phyloP scores from a whole-genome alignment of 2,797 vertebrate species.

The Taeniopygia guttata region DNA sequence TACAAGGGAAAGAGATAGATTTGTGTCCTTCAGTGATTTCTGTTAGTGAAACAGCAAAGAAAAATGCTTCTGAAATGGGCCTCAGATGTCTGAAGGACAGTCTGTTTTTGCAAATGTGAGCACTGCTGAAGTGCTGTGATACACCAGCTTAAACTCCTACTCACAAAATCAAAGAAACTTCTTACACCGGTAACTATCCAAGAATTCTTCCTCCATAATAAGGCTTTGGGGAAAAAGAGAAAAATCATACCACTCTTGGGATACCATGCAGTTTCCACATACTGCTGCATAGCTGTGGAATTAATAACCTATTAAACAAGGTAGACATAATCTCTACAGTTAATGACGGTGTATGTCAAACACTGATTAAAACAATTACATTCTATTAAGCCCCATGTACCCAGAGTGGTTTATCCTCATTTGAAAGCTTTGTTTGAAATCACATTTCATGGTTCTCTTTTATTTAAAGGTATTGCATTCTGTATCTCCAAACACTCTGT shows the following conservation, averaged over 20 bases:
- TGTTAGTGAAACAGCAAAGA: slow-evolving; percentile 45
- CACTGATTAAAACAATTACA: slow-evolving; percentile 22
- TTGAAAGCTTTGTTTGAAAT: slow-evolving; percentile 5
- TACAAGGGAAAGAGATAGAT: slow-evolving; percentile 73
- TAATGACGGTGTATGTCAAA: background rate
- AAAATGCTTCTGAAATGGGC: slow-evolving; percentile 3
- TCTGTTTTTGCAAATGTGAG: slow-evolving; percentile 18
- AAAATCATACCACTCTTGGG: background rate
- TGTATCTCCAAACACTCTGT: background rate
- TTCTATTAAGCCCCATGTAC: background rate
- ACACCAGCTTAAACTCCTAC: background rate
- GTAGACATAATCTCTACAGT: background rate
- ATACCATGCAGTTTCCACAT: background rate
- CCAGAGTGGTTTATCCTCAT: background rate
- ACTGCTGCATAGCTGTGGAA: background rate
- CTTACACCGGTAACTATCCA: accelerated
- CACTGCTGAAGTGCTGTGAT: background rate
- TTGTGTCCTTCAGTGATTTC: slow-evolving; percentile 68
- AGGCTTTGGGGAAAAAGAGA: background rate
- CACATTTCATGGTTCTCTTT: background rate
- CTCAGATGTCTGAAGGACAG: slow-evolving; percentile 49
- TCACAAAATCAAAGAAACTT: background rate
- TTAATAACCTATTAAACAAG: slow-evolving; percentile 6
- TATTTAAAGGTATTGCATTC: background rate
- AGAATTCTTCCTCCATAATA: background rate